Percentiles rank a stretch among this genome's conserved stretches.
Evolutionary conservation across 1,140 invertebrate species (phyloP).

Genomic region (Stegodyphus mimosarum): DNA sequence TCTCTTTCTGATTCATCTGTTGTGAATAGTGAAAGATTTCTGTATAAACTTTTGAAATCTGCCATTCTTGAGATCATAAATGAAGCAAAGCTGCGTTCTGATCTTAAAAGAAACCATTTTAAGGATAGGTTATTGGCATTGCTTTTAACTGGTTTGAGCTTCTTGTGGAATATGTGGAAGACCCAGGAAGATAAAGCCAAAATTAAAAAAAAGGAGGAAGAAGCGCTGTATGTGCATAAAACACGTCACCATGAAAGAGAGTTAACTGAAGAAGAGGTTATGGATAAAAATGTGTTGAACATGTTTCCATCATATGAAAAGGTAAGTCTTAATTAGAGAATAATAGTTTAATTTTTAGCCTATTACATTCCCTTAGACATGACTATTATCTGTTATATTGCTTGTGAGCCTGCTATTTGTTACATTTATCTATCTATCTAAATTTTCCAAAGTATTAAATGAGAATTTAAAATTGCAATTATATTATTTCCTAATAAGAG

Average conservation of each 20-base stretch:
- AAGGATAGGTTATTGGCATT: neutral
- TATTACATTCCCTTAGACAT: neutral
- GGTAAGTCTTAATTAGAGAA: neutral
- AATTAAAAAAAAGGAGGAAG: conserved; percentile 78
- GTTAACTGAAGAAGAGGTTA: conserved; percentile 79
- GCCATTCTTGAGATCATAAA: conserved; percentile 61
- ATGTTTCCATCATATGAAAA: conserved; percentile 83
- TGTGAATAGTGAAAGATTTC: neutral
- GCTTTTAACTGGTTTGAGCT: conserved; percentile 44
- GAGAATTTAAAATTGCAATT: too few species aligned
- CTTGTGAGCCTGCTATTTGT: too few species aligned
- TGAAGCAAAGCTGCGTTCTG: conserved; percentile 60
- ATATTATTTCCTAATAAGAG: too few species aligned
- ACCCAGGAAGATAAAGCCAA: conserved; percentile 78
- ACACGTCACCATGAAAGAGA: conserved; percentile 66
- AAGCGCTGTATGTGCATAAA: conserved; percentile 85
- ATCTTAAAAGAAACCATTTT: neutral
- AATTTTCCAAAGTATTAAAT: too few species aligned
- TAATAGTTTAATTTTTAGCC: neutral
- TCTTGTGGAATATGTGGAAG: conserved; percentile 78
- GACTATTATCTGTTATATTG: neutral
- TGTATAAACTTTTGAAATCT: conserved; percentile 65
- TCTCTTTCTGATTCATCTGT: neutral
- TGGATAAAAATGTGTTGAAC: conserved; percentile 76
- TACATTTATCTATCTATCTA: too few species aligned